These are phyloP conservation scores for Anorthoa munda DNA, from an alignment of 2,888 invertebrate species.

Conservation along the genomic window DNA sequence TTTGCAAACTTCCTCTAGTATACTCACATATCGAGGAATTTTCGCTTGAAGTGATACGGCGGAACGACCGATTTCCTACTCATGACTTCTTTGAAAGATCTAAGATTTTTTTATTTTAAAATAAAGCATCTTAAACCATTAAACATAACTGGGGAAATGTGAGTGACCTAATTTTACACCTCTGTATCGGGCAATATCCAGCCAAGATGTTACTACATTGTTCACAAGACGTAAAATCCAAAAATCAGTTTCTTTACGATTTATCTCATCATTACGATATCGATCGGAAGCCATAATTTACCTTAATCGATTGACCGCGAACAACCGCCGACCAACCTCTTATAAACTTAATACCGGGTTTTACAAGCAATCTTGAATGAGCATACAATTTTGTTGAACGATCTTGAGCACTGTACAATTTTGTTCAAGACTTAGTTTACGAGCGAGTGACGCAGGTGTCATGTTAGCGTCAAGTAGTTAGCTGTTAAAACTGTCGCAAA, in stretches of 20 bases:
- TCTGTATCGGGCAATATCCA: no score
- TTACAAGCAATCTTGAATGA: constrained; percentile 11
- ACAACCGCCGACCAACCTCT: constrained; percentile 33
- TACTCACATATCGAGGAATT: no score
- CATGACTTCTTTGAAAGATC: no score
- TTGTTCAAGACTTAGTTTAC: constrained; percentile 29
- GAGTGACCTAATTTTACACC: no score
- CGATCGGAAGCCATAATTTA: constrained; percentile 34
- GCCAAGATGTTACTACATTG: background rate
- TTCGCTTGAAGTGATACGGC: no score
- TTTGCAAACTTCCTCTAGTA: no score
- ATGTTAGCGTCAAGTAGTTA: constrained; percentile 27
- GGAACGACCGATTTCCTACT: no score
- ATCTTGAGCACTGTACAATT: constrained; percentile 26
- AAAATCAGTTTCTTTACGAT: background rate
- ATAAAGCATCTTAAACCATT: no score
- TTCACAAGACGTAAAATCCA: background rate
- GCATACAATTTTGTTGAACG: constrained; percentile 27
- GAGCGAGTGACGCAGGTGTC: constrained; percentile 36
- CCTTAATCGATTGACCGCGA: constrained; percentile 17
- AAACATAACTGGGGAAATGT: no score
- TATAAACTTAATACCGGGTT: constrained; percentile 30
- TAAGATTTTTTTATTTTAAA: no score
- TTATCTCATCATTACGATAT: constrained; percentile 8
- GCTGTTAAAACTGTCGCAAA: constrained; percentile 27